phyloP scores from a whole-genome alignment of 2,888 invertebrate genomes.

The Epistrophella euchroma region DNA sequence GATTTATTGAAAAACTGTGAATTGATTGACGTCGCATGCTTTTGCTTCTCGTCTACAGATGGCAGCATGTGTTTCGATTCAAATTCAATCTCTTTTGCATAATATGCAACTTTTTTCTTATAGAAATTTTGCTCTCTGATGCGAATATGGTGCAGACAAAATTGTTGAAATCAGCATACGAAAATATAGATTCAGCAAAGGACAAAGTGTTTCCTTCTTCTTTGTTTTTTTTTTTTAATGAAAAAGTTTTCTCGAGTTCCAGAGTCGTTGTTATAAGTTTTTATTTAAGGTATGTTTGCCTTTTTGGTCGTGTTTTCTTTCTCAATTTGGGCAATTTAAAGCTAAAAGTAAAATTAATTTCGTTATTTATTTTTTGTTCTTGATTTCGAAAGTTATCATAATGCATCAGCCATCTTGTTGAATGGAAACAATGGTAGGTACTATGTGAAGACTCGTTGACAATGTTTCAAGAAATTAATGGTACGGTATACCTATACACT shows the following conservation, averaged over 20 bases:
- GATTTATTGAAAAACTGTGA: constrained; percentile 75
- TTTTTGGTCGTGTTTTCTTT: constrained; percentile 31
- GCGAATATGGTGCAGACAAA: neutral
- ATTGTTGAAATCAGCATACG: neutral
- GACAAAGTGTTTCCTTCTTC: neutral
- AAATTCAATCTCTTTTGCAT: constrained; percentile 13
- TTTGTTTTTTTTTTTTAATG: neutral
- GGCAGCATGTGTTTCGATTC: constrained; percentile 64
- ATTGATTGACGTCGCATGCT: constrained; percentile 77
- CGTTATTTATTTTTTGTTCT: constrained; percentile 22
- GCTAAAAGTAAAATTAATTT: constrained; percentile 63
- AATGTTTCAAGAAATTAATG: constrained; percentile 11
- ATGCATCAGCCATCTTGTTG: neutral
- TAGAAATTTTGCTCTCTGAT: neutral
- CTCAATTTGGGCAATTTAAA: constrained; percentile 47
- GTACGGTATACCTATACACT: too few species aligned
- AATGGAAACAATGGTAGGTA: neutral
- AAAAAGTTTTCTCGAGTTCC: constrained; percentile 8
- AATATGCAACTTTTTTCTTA: constrained; percentile 7
- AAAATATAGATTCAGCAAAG: neutral
- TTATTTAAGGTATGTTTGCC: neutral
- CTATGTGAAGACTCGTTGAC: neutral
- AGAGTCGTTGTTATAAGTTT: constrained; percentile 6
- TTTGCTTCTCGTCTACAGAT: constrained; percentile 37
- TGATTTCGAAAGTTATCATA: neutral